Conservation (phyloP, 2,113 vertebrate species). For the Phrynosoma platyrhinos region DNA sequence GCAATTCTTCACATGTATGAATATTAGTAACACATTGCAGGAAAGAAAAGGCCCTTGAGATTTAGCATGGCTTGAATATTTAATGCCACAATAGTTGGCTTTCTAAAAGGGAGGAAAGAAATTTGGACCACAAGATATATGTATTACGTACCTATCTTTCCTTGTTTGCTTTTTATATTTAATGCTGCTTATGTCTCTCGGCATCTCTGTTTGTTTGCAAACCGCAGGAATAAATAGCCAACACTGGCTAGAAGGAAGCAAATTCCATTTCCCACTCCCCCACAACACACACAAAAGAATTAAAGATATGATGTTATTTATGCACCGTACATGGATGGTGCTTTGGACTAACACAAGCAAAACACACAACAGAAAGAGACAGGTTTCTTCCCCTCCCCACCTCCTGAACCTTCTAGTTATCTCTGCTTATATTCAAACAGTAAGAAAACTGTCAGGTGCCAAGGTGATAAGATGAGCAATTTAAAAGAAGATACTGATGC, state of each 20-base stretch:
- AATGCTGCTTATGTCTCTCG: slow-evolving; percentile 50
- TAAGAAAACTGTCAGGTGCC: slow-evolving; percentile 72
- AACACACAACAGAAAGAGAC: background rate
- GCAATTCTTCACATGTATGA: slow-evolving; percentile 74
- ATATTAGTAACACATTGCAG: slow-evolving; percentile 66
- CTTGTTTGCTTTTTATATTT: slow-evolving; percentile 41
- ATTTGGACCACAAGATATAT: slow-evolving; percentile 61
- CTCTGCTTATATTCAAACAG: slow-evolving; percentile 67
- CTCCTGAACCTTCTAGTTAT: slow-evolving; percentile 76
- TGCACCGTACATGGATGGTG: background rate
- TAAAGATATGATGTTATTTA: background rate
- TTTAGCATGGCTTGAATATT: slow-evolving; percentile 73
- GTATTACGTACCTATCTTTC: slow-evolving; percentile 38
- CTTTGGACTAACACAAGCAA: slow-evolving; percentile 40
- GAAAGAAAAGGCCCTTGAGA: slow-evolving; percentile 71
- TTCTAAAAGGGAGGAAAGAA: slow-evolving; percentile 64
- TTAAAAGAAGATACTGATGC: slow-evolving; percentile 74
- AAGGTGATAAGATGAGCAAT: slow-evolving; percentile 76
- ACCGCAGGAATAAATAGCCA: slow-evolving; percentile 19
- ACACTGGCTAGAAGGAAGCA: background rate
- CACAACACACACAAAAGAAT: background rate
- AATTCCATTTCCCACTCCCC: rapidly evolving
- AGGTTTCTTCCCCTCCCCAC: background rate
- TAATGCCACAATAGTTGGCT: slow-evolving; percentile 72
- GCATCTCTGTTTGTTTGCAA: slow-evolving; percentile 14